phyloP scores from a whole-genome alignment of 2,797 vertebrate species.

The Falco cherrug region DNA sequence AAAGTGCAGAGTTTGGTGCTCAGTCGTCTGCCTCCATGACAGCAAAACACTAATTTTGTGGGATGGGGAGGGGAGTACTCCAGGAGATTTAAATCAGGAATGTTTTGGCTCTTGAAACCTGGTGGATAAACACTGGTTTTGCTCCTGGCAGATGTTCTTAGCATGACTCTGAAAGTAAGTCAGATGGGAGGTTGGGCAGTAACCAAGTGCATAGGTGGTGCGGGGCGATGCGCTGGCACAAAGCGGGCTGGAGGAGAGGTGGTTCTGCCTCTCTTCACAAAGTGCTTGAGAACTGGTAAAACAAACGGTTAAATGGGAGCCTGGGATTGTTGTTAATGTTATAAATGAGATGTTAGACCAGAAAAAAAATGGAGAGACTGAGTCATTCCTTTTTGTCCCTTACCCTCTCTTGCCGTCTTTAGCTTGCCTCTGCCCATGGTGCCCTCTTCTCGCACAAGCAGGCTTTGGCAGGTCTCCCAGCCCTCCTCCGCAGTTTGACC shows the following conservation, averaged over 20 bases:
- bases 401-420: not conserved
- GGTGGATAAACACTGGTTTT: not conserved
- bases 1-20: not conserved
- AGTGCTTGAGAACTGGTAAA: not conserved
- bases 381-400: not conserved
- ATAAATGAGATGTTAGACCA: not conserved
- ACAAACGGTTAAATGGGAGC: not conserved
- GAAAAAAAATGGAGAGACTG: not conserved
- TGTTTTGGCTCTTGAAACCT: not conserved
- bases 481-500: accelerated
- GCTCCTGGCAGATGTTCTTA: not conserved
- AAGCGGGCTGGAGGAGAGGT: not conserved
- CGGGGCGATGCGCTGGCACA: accelerated
- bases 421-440: not conserved
- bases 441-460: not conserved
- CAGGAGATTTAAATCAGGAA: not conserved
- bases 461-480: not conserved
- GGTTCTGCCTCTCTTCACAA: not conserved
- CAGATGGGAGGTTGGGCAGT: not conserved
- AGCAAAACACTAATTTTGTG: constrained; percentile 25
- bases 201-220: accelerated
- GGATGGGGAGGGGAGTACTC: not conserved
- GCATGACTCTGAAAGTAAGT: not conserved
- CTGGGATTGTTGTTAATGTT: not conserved
- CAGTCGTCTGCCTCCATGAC: constrained; percentile 2